phyloP scores from a whole-genome alignment of 2,797 vertebrate species.

The Leptatherina wallacei region DNA sequence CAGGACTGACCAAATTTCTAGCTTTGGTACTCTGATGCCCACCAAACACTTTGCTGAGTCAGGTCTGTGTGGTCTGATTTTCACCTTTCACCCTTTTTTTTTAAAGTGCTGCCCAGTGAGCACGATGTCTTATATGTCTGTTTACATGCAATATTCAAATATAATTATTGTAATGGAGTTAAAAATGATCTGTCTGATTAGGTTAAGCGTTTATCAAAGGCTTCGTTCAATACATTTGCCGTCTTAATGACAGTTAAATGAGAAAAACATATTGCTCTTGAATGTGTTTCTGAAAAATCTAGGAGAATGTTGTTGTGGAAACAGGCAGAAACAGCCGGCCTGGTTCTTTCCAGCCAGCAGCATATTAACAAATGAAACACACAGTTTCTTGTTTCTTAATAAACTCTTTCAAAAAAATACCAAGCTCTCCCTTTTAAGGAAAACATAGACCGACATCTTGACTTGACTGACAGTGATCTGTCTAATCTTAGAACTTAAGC shows the following conservation, averaged over 20 bases:
- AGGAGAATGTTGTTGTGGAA: slow-evolving; percentile 6
- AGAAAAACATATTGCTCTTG: not conserved
- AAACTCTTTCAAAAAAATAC: not conserved
- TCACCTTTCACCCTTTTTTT: slow-evolving; percentile 61
- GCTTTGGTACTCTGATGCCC: slow-evolving; percentile 38
- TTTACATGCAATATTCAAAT: not conserved
- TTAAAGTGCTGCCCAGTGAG: slow-evolving; percentile 17
- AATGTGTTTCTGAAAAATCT: not conserved
- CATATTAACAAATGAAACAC: not conserved
- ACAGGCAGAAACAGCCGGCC: not conserved
- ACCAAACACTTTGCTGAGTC: slow-evolving; percentile 56
- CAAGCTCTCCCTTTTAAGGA: not conserved
- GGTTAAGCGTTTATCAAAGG: not conserved
- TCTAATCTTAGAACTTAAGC: not conserved
- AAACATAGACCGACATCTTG: not conserved
- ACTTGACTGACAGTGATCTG: not conserved
- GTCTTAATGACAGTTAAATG: not conserved
- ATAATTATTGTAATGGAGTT: not conserved
- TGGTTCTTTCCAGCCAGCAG: not conserved
- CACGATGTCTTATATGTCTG: slow-evolving; percentile 1
- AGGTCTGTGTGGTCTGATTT: slow-evolving; percentile 44
- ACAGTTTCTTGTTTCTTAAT: not conserved
- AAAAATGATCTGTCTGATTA: not conserved
- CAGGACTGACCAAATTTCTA: slow-evolving; percentile 35
- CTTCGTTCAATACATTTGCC: not conserved